These are phyloP conservation scores for Orthosia cruda DNA, from an alignment of 2,888 invertebrate genomes.

Conservation along the genomic window DNA sequence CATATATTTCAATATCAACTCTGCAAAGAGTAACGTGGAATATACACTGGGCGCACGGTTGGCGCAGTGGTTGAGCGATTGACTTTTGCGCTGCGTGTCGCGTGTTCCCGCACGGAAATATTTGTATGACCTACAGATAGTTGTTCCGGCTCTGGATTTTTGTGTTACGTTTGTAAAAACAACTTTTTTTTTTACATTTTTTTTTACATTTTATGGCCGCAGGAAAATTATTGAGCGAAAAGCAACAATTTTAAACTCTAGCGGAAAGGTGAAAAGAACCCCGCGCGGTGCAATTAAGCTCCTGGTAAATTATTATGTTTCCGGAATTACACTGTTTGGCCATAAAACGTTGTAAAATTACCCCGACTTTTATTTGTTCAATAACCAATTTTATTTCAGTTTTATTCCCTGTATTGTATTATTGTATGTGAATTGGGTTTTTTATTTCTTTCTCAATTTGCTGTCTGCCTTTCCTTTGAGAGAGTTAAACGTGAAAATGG, in stretches of 20 bases:
- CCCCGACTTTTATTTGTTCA: conserved; percentile 27
- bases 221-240: conserved; percentile 51
- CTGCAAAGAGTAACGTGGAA: conserved; percentile 35
- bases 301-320: conserved; percentile 39
- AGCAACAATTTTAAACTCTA: conserved; percentile 57
- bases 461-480: background rate
- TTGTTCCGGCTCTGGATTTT: too few relatives aligned
- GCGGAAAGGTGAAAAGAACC: conserved; percentile 60
- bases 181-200: too few relatives aligned
- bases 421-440: background rate
- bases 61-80: too few relatives aligned
- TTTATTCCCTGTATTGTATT: background rate
- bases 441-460: background rate
- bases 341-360: conserved; percentile 18
- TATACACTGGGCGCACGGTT: conserved; percentile 1
- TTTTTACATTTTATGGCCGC: conserved; percentile 24
- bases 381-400: conserved; percentile 24
- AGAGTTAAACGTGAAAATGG: too few relatives aligned
- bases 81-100: too few relatives aligned
- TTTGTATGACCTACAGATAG: too few relatives aligned
- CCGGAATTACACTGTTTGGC: conserved; percentile 6
- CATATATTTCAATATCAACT: conserved; percentile 38
- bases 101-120: too few relatives aligned
- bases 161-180: too few relatives aligned
- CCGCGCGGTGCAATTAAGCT: conserved; percentile 44